Percentiles rank a stretch among this genome's conserved stretches.
Conservation (phyloP, 2,113 vertebrate species). For the Hyla sarda region DNA sequence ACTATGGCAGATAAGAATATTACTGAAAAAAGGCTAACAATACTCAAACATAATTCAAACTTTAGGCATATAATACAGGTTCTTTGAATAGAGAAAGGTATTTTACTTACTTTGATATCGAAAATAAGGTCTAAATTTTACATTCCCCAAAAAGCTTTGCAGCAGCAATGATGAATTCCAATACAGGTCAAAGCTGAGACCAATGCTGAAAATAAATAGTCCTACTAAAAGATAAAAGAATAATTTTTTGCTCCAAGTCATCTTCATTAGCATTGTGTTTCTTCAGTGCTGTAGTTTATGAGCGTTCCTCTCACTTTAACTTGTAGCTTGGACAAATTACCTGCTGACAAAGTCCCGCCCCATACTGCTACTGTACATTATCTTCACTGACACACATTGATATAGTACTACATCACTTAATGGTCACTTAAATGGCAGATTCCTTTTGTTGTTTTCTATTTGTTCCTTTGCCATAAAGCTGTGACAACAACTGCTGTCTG, state of each 20-base stretch:
- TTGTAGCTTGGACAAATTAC: not conserved
- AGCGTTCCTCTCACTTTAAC: not conserved
- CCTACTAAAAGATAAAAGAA: not conserved
- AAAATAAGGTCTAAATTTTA: not conserved
- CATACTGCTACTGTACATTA: not conserved
- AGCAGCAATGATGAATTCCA: not conserved
- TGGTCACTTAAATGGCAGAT: no score
- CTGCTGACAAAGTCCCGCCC: not conserved
- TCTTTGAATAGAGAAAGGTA: not conserved
- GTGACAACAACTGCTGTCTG: no score
- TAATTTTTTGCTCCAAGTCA: not conserved
- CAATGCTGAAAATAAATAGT: not conserved
- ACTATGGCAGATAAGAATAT: no score
- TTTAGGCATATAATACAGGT: not conserved
- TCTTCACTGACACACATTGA: not conserved
- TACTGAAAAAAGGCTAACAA: no score
- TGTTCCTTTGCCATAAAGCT: no score
- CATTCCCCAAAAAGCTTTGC: not conserved
- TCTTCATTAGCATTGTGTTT: not conserved
- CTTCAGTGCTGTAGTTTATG: not conserved
- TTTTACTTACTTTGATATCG: not conserved
- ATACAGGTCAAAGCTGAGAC: not conserved
- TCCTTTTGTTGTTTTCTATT: no score
- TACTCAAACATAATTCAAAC: not conserved
- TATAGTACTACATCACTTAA: not conserved